Base-by-base conservation (phyloP, 2,888 invertebrate genomes). In the Heteromyza rotundicornis region DNA sequence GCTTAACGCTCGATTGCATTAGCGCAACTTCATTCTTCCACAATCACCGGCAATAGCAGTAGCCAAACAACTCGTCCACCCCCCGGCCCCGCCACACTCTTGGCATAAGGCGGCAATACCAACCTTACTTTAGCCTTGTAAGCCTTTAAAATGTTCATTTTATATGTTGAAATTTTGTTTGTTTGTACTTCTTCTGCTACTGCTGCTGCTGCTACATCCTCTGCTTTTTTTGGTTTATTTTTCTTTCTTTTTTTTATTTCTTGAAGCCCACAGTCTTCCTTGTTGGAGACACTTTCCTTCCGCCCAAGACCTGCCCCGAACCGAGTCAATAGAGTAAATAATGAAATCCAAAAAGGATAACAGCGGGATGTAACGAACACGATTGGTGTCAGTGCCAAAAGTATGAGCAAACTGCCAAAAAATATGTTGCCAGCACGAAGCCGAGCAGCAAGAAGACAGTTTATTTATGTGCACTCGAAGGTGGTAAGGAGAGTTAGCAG, bases 401-500 rank as follows among this genome's bases (percentile, higher is more conserved):
- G 20, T 47, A 14, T 47, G 47, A 47, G 47, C 14, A 14, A 47
- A 20, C 19, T 47, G 47, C 47, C 47, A 47, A 47, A 47, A n/a
- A n/a, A n/a, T n/a, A 19, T 47, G 47, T 19, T 19, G 47, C 20
- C 19, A 19, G 20, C 19, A 47, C 40, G 14, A 40, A 12, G 17
- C 7, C 35, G 47, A 7, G 17, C 24, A 57, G 7, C 12, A 12
- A 23, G 20, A 10, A n/a, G n/a, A 17, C 35, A 54, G 17, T 47
- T 47, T 47, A 47, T 47, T 17, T 47, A 47, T 47, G 47, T n/a
- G 19, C 47, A 47, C 17, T 20, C 47, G 47, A 47, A 47, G 47
- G 19, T 47, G 47, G 19, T 19, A 19, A 47, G 17, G 20, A 5
- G 47, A 19, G 10, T 40, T 40, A 40, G 16, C 40, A 40, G 16